Evolutionary conservation across 1,140 invertebrate genomes (phyloP).

Genomic region (Maconellicoccus hirsutus): DNA sequence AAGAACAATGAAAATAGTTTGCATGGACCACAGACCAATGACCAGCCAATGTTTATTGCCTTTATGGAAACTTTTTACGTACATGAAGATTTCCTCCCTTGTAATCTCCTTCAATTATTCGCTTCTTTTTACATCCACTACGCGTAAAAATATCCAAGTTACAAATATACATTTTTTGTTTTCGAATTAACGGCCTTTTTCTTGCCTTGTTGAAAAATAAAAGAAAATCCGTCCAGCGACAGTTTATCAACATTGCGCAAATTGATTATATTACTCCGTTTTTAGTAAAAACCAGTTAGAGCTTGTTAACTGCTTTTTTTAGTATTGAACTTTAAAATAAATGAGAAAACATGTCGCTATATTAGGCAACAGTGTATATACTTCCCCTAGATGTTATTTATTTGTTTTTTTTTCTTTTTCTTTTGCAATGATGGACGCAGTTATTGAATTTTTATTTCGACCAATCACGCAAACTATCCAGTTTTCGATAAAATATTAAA

Average conservation of each 20-base stretch:
- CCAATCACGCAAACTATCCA: too few species aligned
- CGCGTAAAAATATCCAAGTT: too few species aligned
- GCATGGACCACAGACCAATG: conserved; percentile 11
- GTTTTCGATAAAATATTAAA: too few species aligned
- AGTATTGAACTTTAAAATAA: background rate
- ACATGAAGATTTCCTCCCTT: too few species aligned
- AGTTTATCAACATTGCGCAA: background rate
- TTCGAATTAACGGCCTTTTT: background rate
- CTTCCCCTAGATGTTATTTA: background rate
- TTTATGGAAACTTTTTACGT: background rate
- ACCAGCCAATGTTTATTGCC: background rate
- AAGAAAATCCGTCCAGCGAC: background rate
- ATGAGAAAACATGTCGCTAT: conserved; percentile 1
- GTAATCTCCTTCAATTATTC: too few species aligned
- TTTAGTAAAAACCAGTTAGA: background rate
- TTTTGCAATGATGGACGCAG: background rate
- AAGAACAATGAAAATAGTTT: conserved; percentile 20
- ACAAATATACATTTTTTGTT: too few species aligned
- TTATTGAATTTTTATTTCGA: background rate
- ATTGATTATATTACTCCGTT: background rate
- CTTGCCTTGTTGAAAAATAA: background rate
- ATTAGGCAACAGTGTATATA: background rate
- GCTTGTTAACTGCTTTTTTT: background rate
- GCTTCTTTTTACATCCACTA: too few species aligned
- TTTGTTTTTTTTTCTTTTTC: background rate